Percentiles rank a stretch among this genome's conserved stretches.
These are phyloP conservation scores for Ifrita kowaldi DNA, from an alignment of 2,113 vertebrate genomes.

Conservation along the genomic window DNA sequence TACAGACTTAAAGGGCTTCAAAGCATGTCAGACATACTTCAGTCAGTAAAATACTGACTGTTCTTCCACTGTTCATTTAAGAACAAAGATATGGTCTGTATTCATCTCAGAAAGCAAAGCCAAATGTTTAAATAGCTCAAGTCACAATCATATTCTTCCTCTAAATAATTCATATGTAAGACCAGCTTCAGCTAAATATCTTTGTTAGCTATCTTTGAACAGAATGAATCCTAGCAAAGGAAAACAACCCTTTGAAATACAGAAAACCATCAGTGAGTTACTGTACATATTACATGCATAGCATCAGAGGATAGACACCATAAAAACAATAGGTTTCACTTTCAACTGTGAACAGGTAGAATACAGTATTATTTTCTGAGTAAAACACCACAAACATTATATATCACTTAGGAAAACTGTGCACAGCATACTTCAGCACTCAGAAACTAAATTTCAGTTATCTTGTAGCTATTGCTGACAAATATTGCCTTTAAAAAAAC, in stretches of 20 bases:
- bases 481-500: constrained; percentile 37
- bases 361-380: not conserved
- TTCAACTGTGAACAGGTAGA: not conserved
- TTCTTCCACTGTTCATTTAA: not conserved
- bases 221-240: not conserved
- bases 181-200: not conserved
- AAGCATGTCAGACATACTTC: not conserved
- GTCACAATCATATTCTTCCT: not conserved
- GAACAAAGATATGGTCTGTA: not conserved
- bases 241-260: not conserved
- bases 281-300: constrained; percentile 7
- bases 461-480: constrained; percentile 26
- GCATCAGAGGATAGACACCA: not conserved
- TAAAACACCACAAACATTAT: not conserved
- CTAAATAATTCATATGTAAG: not conserved
- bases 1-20: not conserved
- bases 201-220: not conserved
- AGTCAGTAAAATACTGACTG: not conserved
- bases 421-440: not conserved
- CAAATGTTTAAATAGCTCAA: not conserved
- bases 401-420: not conserved
- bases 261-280: constrained; percentile 12
- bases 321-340: not conserved
- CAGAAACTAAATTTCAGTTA: not conserved
- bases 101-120: not conserved